Evolutionary conservation across 2,113 vertebrate species (phyloP).

Genomic region (Cephalopterus ornatus): DNA sequence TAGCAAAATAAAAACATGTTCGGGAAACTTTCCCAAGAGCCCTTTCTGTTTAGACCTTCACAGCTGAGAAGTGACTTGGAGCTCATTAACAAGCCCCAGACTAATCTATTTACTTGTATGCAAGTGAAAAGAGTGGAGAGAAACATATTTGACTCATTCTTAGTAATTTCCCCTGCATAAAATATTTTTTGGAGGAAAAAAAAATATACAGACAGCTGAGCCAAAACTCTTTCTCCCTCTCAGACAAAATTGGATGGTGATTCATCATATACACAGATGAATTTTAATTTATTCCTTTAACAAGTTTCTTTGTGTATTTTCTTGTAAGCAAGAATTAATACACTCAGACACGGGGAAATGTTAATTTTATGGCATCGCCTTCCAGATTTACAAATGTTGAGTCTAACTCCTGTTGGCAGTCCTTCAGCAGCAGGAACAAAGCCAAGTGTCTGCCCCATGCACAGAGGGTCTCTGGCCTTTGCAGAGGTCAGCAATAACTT

Average conservation of each 20-base stretch:
- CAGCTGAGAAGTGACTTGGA: background rate
- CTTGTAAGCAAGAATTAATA: constrained; percentile 48
- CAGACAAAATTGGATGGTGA: constrained; percentile 52
- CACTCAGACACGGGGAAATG: background rate
- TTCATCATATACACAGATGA: constrained; percentile 51
- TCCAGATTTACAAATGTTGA: constrained; percentile 15
- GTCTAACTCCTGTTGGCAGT: background rate
- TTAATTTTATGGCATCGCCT: constrained; percentile 10
- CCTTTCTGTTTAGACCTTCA: background rate
- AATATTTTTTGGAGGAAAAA: background rate
- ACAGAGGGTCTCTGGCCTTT: background rate
- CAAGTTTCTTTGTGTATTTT: constrained; percentile 39
- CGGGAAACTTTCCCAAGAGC: background rate
- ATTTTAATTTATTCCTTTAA: constrained; percentile 54
- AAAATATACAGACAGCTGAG: background rate
- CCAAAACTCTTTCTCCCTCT: background rate
- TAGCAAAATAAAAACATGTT: background rate
- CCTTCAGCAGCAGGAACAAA: background rate
- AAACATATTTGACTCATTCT: constrained; percentile 11
- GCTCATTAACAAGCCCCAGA: background rate
- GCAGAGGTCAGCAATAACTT: background rate
- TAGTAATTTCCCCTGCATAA: background rate
- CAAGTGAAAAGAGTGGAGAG: background rate
- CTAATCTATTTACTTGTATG: background rate
- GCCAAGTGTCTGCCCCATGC: background rate